These are phyloP conservation scores for Amphipoea oculea DNA, from an alignment of 2,888 invertebrate species.

Conservation along the genomic window DNA sequence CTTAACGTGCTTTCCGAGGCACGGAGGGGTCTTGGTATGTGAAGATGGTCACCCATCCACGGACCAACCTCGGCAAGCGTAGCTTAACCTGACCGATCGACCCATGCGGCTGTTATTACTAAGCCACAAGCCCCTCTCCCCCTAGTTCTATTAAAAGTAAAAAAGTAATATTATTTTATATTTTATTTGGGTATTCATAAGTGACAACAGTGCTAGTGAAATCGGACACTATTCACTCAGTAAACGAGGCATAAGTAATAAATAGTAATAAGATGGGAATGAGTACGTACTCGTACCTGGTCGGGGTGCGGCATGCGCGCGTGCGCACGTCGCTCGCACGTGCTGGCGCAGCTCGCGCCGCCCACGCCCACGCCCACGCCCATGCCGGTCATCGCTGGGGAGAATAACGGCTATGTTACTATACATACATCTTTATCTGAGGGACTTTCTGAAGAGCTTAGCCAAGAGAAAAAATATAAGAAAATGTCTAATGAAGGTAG, in stretches of 20 bases:
- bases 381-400: conserved; percentile 86
- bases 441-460: neutral
- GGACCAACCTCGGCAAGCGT: no score
- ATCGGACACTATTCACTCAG: neutral
- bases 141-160: no score
- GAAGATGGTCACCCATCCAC: no score
- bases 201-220: neutral
- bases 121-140: no score
- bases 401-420: neutral
- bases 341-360: conserved; percentile 80
- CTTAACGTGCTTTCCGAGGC: no score
- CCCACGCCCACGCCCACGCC: conserved; percentile 77
- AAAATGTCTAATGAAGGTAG: neutral
- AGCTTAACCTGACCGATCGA: no score
- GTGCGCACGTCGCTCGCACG: conserved; percentile 79
- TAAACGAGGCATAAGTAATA: neutral
- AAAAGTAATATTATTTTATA: no score
- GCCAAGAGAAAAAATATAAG: no score
- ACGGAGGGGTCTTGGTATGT: no score
- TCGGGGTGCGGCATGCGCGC: conserved; percentile 76
- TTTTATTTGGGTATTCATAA: neutral
- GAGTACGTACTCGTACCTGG: conserved; percentile 75
- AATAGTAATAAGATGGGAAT: neutral
- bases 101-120: no score
- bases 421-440: neutral